Conservation (phyloP, 2,888 invertebrate species). For the Colletes collaris region DNA sequence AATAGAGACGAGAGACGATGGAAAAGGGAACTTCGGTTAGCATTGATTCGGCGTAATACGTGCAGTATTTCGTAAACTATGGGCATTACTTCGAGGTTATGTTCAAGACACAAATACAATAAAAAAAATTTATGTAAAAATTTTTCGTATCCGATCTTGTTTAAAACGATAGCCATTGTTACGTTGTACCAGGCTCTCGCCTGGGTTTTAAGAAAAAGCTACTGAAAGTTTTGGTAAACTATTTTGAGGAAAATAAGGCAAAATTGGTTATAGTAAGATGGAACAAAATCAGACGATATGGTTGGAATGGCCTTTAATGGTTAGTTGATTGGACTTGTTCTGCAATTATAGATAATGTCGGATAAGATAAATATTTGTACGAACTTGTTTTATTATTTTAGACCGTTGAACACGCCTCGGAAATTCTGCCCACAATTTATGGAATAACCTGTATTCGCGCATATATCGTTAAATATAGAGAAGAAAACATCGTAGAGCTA, state of each 20-base stretch:
- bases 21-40: constrained; percentile 9
- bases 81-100: neutral
- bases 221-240: no score
- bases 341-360: no score
- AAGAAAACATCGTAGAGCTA: neutral
- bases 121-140: no score
- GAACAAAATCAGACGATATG: no score
- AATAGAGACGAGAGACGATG: constrained; percentile 29
- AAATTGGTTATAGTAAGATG: no score
- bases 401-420: neutral
- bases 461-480: neutral
- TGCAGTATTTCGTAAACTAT: neutral
- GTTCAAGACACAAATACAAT: neutral
- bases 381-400: neutral
- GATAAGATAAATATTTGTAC: neutral
- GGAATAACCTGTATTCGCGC: neutral
- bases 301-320: no score
- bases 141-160: no score
- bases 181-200: no score
- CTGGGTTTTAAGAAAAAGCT: no score
- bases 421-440: neutral
- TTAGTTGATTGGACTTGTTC: no score
- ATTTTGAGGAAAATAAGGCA: no score
- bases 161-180: no score
- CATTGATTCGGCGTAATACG: constrained; percentile 1